Conservation (phyloP, 2,113 vertebrate species). For the Noturus placidus region DNA sequence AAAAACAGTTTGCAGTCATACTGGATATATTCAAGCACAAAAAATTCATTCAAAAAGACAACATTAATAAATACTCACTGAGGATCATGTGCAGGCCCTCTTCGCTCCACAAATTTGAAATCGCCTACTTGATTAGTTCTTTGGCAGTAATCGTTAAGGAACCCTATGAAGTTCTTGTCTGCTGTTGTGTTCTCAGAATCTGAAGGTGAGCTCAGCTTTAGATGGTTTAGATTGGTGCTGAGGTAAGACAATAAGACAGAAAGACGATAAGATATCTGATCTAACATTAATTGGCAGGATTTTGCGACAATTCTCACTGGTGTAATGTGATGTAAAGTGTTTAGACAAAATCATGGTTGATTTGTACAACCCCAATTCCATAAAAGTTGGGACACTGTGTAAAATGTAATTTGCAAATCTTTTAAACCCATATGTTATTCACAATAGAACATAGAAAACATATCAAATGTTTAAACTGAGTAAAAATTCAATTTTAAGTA, state of each 20-base stretch:
- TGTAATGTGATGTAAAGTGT: neutral
- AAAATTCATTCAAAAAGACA: neutral
- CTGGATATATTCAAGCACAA: neutral
- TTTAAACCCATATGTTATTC: too few relatives aligned
- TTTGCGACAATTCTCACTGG: neutral
- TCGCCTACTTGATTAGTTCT: neutral
- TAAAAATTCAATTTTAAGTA: too few relatives aligned
- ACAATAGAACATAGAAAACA: too few relatives aligned
- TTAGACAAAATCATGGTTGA: neutral
- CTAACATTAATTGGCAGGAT: neutral
- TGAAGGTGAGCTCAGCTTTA: neutral
- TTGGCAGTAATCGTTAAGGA: slow-evolving; percentile 62
- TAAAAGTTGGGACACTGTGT: too few relatives aligned
- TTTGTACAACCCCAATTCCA: neutral
- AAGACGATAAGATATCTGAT: neutral
- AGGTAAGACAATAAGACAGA: neutral
- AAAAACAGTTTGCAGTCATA: neutral
- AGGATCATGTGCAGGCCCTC: slow-evolving; percentile 61
- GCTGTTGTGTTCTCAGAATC: slow-evolving; percentile 14
- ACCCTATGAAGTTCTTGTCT: slow-evolving; percentile 58
- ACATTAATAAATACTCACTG: slow-evolving; percentile 54
- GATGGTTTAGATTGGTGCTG: neutral
- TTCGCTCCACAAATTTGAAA: slow-evolving; percentile 39
- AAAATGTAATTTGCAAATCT: too few relatives aligned
- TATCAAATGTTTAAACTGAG: too few relatives aligned